A percentile compares a stretch with the other conserved stretches of the same genome.
Conservation (phyloP, 1,140 invertebrate species). For the Nasonia giraulti region DNA sequence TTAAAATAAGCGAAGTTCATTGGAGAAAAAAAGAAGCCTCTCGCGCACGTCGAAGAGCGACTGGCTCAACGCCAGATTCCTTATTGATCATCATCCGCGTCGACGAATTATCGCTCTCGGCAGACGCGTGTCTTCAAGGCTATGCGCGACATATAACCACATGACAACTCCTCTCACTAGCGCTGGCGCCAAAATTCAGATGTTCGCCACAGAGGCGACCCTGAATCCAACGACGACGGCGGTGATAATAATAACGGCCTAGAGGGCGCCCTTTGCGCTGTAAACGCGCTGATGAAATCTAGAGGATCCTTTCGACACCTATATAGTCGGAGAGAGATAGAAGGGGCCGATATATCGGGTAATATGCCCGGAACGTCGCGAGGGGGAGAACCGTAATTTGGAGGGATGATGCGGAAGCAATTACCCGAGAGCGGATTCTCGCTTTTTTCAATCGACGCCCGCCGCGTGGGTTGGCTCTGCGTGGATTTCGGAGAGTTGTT, state of each 20-base stretch:
- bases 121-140: conserved; percentile 35
- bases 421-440: not conserved
- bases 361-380: conserved; percentile 4
- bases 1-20: not conserved
- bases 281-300: conserved; percentile 45
- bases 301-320: conserved; percentile 11
- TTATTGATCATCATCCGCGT: conserved; percentile 44
- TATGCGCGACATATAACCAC: not conserved
- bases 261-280: not conserved
- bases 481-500: not conserved
- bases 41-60: not conserved
- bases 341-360: not conserved
- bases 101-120: conserved; percentile 31
- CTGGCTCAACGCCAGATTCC: conserved; percentile 41
- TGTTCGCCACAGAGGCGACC: not conserved
- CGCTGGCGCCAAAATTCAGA: conserved; percentile 51
- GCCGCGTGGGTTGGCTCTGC: too few relatives aligned
- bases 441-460: not conserved
- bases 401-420: not conserved
- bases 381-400: not conserved
- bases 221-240: not conserved
- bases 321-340: not conserved
- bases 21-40: not conserved
- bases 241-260: conserved; percentile 21
- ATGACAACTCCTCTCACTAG: not conserved